phyloP scores from a whole-genome alignment of 2,113 vertebrate genomes.

The Zosterops lateralis region DNA sequence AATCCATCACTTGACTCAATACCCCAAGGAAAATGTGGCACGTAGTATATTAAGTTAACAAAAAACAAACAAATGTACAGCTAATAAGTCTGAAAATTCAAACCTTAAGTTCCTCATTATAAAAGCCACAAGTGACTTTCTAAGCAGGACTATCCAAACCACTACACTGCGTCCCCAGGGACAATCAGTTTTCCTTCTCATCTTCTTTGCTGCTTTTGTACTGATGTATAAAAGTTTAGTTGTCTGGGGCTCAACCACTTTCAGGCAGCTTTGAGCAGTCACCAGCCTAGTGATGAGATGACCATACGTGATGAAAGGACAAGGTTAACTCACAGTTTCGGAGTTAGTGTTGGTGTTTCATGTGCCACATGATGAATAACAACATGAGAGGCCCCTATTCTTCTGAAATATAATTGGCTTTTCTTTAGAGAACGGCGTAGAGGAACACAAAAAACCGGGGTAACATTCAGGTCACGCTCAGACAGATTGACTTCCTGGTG shows the following conservation, averaged over 20 bases:
- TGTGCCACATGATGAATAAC: slow-evolving; percentile 36
- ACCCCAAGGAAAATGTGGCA: slow-evolving; percentile 24
- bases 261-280: slow-evolving; percentile 38
- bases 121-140: slow-evolving; percentile 56
- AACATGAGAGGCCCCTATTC: slow-evolving; percentile 38
- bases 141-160: slow-evolving; percentile 42
- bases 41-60: slow-evolving; percentile 33
- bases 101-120: slow-evolving; percentile 53
- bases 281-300: background rate
- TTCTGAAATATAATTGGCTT: slow-evolving; percentile 46
- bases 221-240: slow-evolving; percentile 7
- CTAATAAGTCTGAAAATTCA: slow-evolving; percentile 56
- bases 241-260: background rate
- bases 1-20: slow-evolving; percentile 20
- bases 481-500: background rate
- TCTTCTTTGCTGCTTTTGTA: slow-evolving; percentile 50
- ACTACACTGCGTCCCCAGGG: background rate
- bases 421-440: background rate
- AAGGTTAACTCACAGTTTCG: background rate
- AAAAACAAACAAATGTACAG: slow-evolving; percentile 50
- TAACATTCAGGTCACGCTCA: slow-evolving; percentile 25
- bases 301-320: slow-evolving; percentile 9
- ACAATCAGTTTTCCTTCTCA: slow-evolving; percentile 40
- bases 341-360: slow-evolving; percentile 14
- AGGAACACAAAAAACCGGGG: background rate